Evolutionary conservation across 2,888 invertebrate genomes (phyloP), one percentile per base, ranked within the genome.

Genomic region (Pollenia amentaria): DNA sequence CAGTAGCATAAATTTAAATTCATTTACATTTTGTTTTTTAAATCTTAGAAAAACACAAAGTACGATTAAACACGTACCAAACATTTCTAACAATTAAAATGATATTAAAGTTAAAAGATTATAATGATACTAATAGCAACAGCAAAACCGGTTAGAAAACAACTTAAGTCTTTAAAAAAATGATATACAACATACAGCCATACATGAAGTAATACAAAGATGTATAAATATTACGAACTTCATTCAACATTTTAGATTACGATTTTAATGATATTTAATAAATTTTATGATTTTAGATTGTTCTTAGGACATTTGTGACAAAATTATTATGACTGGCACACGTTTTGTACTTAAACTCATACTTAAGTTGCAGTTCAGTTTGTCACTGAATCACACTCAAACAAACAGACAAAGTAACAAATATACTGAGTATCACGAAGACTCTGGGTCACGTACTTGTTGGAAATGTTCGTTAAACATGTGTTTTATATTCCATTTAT

Each of bases 61-160:
- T 1, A n/a, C 1, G 16, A n/a, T 29, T 11, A 53, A 42, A 14
- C 79, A 79, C 70, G 70, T 79, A 38, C 53, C 40, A 38, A 16
- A 64, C 62, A 64, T 72, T 53, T 64, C 18, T 44, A 55, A 70
- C 62, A 79, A 72, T 79, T 79, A 79, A 64, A 72, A 4, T 44
- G n/a, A 46, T 44, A 80, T 80, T 64, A 44, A 29, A 55, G 62
- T 64, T 60, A 64, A 64, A 14, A 64, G 42, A 55, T 55, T 64
- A 9, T 16, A 29, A 7, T 21, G 42, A 18, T 42, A 21, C 12
- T 4, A 14, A 1, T 29, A 12, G 4, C 16, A 38, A 29, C 29
- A 42, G 6, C 29, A 29, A 29, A 29, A 29, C 29, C 29, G 1
- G 29, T 29, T 29, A 29, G 6, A 64, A 55, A 21, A 1, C 2